Percentiles rank a stretch among this genome's conserved stretches.
Conservation (phyloP, 23 tunicate species). For the Halocynthia aurantium region DNA sequence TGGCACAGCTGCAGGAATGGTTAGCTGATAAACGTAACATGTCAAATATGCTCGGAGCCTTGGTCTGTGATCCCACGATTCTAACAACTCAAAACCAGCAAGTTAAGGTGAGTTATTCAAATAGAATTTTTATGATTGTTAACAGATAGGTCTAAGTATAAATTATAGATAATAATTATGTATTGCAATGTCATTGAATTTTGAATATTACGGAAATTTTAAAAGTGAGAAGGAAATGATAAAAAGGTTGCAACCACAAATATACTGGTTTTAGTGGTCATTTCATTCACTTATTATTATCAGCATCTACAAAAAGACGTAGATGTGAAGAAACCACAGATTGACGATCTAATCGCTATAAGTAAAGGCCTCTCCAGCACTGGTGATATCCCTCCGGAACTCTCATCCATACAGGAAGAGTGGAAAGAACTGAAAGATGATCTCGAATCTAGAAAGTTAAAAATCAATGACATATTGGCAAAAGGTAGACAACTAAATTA, state of each 20-base stretch:
- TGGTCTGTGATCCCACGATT: constrained; percentile 17
- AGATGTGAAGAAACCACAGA: constrained; percentile 14
- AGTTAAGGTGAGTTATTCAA: constrained; percentile 21
- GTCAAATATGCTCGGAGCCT: constrained; percentile 27
- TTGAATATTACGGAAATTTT: not conserved
- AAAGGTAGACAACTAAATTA: not conserved
- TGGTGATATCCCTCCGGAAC: constrained; percentile 3
- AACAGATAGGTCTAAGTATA: not conserved
- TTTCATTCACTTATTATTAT: not conserved
- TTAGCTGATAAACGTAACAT: constrained; percentile 38
- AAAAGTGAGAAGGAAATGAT: too few relatives aligned
- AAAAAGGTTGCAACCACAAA: too few relatives aligned
- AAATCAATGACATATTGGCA: not conserved
- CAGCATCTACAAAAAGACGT: constrained; percentile 22
- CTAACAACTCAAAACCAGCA: constrained; percentile 24
- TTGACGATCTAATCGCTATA: not conserved
- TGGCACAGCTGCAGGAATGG: constrained; percentile 41
- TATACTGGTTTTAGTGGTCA: not conserved
- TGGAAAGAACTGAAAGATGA: constrained; percentile 17
- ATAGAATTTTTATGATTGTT: not conserved
- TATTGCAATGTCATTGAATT: not conserved
- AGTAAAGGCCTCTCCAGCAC: constrained; percentile 4
- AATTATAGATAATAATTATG: constrained; percentile 4
- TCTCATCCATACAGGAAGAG: not conserved
- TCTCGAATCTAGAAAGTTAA: not conserved